Conservation (phyloP, 2,797 vertebrate genomes). For the Vespertilio murinus region DNA sequence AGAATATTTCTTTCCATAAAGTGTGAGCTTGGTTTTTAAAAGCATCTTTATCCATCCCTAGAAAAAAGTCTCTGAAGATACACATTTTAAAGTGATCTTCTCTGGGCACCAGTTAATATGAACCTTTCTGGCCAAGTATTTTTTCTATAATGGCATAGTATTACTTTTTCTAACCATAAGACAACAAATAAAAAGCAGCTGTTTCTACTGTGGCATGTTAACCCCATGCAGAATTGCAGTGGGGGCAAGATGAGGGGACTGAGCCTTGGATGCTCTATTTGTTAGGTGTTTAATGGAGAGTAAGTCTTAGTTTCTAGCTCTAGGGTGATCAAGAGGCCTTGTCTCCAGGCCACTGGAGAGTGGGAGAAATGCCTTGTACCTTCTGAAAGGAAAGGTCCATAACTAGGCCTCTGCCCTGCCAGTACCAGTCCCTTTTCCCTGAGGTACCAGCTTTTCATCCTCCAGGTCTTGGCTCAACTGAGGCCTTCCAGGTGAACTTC, state of each 20-base stretch:
- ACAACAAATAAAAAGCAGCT: background rate
- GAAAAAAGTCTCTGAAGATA: slow-evolving; percentile 13
- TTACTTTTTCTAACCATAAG: background rate
- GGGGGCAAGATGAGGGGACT: background rate
- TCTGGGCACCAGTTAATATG: background rate
- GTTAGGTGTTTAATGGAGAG: background rate
- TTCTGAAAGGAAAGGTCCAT: background rate
- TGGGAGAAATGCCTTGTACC: background rate
- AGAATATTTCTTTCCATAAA: background rate
- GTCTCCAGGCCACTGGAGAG: background rate
- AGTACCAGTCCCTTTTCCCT: background rate
- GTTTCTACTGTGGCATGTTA: background rate
- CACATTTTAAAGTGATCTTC: background rate
- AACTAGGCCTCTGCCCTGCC: fast-evolving
- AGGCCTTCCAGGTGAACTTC: background rate
- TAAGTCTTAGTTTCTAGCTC: background rate
- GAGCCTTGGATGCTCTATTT: background rate
- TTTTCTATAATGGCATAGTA: background rate
- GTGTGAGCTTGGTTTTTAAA: background rate
- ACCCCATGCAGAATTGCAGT: background rate
- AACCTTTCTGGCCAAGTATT: background rate
- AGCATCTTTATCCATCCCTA: background rate
- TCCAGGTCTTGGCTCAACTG: background rate
- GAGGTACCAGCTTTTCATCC: background rate
- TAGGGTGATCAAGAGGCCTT: background rate